Evolutionary conservation across 2,797 vertebrate species (phyloP).

Genomic region (Tokudaia muenninki): DNA sequence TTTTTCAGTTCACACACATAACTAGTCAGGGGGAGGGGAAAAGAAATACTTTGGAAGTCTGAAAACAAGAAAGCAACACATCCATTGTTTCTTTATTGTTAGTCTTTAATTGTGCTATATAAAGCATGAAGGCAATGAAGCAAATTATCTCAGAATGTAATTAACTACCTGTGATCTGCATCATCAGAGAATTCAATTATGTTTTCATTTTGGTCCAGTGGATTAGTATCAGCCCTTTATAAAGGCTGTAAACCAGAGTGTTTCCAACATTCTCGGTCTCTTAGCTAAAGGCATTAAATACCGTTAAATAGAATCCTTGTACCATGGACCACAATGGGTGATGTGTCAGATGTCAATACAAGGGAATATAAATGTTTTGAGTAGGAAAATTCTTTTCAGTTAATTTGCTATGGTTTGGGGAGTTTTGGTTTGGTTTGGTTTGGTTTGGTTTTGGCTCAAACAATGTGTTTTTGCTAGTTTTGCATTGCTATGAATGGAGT

Average conservation of each 20-base stretch:
- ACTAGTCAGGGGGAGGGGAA: background rate
- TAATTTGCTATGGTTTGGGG: background rate
- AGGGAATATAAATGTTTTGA: background rate
- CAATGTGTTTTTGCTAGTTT: background rate
- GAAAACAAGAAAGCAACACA: slow-evolving; percentile 9
- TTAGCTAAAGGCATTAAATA: background rate
- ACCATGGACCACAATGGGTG: background rate
- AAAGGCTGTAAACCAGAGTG: slow-evolving; percentile 15
- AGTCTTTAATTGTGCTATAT: slow-evolving; percentile 20
- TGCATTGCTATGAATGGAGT: background rate
- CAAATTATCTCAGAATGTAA: background rate
- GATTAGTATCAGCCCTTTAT: background rate
- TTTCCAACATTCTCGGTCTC: background rate
- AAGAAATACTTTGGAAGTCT: slow-evolving; percentile 13
- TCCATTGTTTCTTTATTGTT: background rate
- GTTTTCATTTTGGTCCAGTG: background rate
- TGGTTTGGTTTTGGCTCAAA: background rate
- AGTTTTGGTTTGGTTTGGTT: background rate
- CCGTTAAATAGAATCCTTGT: background rate
- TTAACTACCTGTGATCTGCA: background rate
- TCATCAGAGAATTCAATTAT: slow-evolving; percentile 38
- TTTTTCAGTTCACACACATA: slow-evolving; percentile 14
- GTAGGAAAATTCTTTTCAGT: background rate
- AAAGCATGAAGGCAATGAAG: slow-evolving; percentile 43
- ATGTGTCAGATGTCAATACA: background rate